Conservation (phyloP, 2,113 vertebrate species). For the Todiramphus saurophagus region DNA sequence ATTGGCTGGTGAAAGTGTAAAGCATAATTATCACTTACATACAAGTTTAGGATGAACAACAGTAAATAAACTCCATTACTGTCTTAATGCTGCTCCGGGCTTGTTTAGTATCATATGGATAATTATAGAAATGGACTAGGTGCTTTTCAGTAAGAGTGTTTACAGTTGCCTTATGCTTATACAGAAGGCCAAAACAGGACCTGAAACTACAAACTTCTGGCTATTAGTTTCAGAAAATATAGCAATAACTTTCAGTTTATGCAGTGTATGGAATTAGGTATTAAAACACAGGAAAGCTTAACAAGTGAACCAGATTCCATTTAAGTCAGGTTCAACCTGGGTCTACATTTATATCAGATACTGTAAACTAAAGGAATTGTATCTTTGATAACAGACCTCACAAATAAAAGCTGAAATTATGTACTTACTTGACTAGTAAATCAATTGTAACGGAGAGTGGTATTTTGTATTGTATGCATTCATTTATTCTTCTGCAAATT, state of each 20-base stretch:
- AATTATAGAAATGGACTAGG: background rate
- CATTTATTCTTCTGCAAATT: background rate
- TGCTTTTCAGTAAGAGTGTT: background rate
- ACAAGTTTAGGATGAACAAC: background rate
- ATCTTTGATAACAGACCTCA: background rate
- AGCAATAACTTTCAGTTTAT: background rate
- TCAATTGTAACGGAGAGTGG: background rate
- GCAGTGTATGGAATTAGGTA: background rate
- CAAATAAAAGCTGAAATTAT: background rate
- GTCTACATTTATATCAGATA: background rate
- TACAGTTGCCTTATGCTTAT: background rate
- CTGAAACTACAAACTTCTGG: background rate
- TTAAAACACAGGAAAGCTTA: background rate
- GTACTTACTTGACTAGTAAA: background rate
- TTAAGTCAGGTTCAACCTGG: background rate
- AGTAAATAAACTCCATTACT: background rate
- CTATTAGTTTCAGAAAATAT: background rate
- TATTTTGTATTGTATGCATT: background rate
- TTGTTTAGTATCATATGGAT: background rate
- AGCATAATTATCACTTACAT: background rate
- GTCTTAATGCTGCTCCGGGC: background rate
- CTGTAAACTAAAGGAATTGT: background rate
- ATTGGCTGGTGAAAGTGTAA: background rate
- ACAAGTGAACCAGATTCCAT: background rate
- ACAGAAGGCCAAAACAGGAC: background rate